Conservation (phyloP, 2,113 vertebrate genomes). For the Cricetomys ansorgei region DNA sequence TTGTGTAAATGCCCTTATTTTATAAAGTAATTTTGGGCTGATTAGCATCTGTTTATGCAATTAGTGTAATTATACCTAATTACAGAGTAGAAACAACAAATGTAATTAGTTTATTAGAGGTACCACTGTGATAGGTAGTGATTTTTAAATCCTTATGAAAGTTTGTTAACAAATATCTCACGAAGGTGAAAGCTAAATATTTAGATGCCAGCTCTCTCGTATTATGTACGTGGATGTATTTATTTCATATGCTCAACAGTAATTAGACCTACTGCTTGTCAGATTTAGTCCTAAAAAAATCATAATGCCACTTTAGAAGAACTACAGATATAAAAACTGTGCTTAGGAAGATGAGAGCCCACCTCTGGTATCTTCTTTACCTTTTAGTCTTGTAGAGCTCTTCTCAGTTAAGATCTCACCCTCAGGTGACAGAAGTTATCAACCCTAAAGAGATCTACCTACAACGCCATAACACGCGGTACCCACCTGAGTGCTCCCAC, state of each 20-base stretch:
- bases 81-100: slow-evolving; percentile 83
- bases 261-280: slow-evolving; percentile 77
- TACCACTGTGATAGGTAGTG: slow-evolving; percentile 75
- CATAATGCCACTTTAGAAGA: slow-evolving; percentile 61
- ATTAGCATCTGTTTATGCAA: slow-evolving; percentile 85
- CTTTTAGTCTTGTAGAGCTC: slow-evolving; percentile 68
- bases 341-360: slow-evolving; percentile 73
- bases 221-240: slow-evolving; percentile 54
- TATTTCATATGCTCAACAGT: slow-evolving; percentile 73
- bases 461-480: slow-evolving; percentile 32
- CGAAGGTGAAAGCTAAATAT: slow-evolving; percentile 79
- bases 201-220: slow-evolving; percentile 75
- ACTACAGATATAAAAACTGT: slow-evolving; percentile 66
- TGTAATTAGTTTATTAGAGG: slow-evolving; percentile 87
- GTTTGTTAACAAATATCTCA: slow-evolving; percentile 83
- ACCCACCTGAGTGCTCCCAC: no score
- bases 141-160: slow-evolving; percentile 84
- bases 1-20: slow-evolving; percentile 86
- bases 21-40: slow-evolving; percentile 85
- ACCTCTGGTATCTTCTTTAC: slow-evolving; percentile 65
- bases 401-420: slow-evolving; percentile 71
- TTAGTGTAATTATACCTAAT: slow-evolving; percentile 84
- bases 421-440: slow-evolving; percentile 68
- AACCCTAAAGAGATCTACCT: slow-evolving; percentile 66
- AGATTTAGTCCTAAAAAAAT: slow-evolving; percentile 74